These are phyloP conservation scores for Trachymyrmex cornetzi DNA, from an alignment of 1,140 invertebrate species.

Conservation along the genomic window DNA sequence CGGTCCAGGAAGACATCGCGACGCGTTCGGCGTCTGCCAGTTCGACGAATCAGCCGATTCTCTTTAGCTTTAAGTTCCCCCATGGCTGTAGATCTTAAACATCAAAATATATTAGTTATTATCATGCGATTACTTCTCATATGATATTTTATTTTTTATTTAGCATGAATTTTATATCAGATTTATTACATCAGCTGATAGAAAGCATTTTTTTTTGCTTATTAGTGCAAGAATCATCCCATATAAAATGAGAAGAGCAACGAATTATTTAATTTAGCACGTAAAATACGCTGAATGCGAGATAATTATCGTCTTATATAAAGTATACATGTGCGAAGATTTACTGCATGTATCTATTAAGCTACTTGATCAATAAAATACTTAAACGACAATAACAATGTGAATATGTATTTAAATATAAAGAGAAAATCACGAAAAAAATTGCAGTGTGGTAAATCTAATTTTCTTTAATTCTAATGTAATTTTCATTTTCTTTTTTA, in stretches of 20 bases:
- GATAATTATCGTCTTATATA: conserved; percentile 25
- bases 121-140: not conserved
- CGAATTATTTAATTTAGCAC: conserved; percentile 1
- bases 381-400: not conserved
- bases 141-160: conserved; percentile 18
- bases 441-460: not conserved
- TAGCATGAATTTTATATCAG: conserved; percentile 6
- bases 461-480: conserved; percentile 1
- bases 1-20: conserved; percentile 82
- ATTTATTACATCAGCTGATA: not conserved
- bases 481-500: not conserved
- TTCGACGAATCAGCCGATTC: conserved; percentile 28
- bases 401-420: conserved; percentile 23
- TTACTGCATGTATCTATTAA: conserved; percentile 25
- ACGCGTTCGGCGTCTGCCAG: conserved; percentile 79
- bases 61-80: conserved; percentile 6
- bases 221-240: not conserved
- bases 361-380: conserved; percentile 33
- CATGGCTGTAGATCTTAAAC: conserved; percentile 13
- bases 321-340: conserved; percentile 1
- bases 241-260: not conserved
- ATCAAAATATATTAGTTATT: not conserved
- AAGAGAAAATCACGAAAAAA: not conserved
- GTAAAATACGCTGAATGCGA: not conserved
- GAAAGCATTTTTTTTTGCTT: not conserved